These are phyloP conservation scores for Protobothrops mucrosquamatus DNA, from an alignment of 2,113 vertebrate species.

Conservation along the genomic window DNA sequence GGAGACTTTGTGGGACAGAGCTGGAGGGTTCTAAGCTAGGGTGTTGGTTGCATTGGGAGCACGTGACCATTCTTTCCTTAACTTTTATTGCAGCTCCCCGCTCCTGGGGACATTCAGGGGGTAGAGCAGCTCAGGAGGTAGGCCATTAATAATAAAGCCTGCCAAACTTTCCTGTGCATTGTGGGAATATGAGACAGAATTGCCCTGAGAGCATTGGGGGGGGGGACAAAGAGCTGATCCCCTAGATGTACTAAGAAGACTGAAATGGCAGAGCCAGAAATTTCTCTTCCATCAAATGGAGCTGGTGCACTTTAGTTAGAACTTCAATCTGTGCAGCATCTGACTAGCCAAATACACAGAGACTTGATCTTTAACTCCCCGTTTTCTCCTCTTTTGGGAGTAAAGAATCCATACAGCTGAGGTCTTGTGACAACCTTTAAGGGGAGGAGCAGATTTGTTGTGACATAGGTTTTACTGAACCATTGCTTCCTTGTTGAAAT, in stretches of 20 bases:
- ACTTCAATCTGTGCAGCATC: not conserved
- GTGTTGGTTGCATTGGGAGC: not conserved
- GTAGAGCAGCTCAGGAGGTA: not conserved
- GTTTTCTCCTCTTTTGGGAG: not conserved
- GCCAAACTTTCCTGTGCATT: not conserved
- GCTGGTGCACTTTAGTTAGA: not conserved
- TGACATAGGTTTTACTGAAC: not conserved
- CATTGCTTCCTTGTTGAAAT: not conserved
- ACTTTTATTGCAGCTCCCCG: conserved; percentile 3
- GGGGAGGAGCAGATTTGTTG: not conserved
- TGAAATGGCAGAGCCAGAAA: not conserved
- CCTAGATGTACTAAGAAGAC: not conserved
- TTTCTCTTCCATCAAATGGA: not conserved
- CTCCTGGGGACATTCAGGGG: not conserved
- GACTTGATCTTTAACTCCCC: not conserved
- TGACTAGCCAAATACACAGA: not conserved
- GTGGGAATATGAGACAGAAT: not conserved
- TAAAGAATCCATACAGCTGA: not conserved
- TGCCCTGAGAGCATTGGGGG: not conserved
- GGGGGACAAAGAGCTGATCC: not conserved
- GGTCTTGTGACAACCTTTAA: not conserved
- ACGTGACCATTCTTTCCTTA: conserved; percentile 5
- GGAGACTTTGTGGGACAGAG: not conserved
- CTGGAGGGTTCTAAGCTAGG: not conserved
- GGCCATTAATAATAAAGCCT: not conserved